Percentiles rank a stretch among this genome's conserved stretches.
These are phyloP conservation scores for Melanotaenia nigrans DNA, from an alignment of 2,797 vertebrate species.

Conservation along the genomic window DNA sequence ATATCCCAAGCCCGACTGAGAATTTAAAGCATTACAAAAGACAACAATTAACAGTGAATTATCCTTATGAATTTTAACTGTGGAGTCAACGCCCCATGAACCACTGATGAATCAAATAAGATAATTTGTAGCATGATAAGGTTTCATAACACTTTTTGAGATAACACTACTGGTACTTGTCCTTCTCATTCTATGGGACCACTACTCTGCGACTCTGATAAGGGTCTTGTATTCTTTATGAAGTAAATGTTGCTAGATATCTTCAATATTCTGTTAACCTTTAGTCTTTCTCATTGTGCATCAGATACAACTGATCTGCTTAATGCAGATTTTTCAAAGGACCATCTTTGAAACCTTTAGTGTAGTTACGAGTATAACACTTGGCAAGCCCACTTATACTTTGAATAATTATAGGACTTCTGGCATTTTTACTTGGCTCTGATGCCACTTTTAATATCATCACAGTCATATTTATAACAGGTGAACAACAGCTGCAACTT, in stretches of 20 bases:
- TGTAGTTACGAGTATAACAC: background rate
- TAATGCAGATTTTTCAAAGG: background rate
- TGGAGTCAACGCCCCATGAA: too few relatives aligned
- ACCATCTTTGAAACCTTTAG: background rate
- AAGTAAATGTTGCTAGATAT: background rate
- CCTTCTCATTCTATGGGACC: background rate
- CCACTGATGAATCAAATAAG: background rate
- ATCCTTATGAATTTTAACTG: too few relatives aligned
- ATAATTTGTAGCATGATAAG: background rate
- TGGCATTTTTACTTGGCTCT: conserved; percentile 2
- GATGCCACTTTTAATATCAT: conserved; percentile 6
- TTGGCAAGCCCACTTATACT: background rate
- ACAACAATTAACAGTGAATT: too few relatives aligned
- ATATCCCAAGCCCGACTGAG: background rate
- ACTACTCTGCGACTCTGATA: background rate
- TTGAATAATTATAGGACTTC: background rate
- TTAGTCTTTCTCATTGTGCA: background rate
- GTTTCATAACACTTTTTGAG: too few relatives aligned
- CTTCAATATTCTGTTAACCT: background rate
- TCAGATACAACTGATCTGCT: conserved; percentile 9
- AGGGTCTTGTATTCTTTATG: background rate
- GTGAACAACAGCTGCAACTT: conserved; percentile 6
- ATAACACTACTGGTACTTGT: too few relatives aligned
- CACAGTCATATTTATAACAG: background rate
- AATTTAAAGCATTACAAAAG: background rate